Evolutionary conservation across 1,140 invertebrate species (phyloP).

Genomic region (Trinorchestia longiramus): DNA sequence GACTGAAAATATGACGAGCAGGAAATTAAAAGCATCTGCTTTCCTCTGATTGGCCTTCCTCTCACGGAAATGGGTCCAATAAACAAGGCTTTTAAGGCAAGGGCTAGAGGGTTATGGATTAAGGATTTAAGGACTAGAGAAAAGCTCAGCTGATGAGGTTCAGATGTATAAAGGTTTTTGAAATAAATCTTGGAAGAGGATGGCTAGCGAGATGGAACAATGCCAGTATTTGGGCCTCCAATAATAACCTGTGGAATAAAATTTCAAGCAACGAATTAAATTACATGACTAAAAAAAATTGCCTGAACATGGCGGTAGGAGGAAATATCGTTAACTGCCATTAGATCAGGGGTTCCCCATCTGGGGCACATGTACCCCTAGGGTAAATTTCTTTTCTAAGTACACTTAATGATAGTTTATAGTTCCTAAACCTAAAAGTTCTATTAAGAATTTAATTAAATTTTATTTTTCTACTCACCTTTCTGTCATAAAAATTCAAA

Average conservation of each 20-base stretch:
- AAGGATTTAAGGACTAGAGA: not conserved
- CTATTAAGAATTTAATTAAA: too few species aligned
- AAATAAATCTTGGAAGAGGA: not conserved
- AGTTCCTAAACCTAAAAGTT: too few species aligned
- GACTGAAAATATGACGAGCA: not conserved
- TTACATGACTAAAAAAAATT: not conserved
- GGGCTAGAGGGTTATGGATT: not conserved
- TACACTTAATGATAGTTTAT: too few species aligned
- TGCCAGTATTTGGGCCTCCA: not conserved
- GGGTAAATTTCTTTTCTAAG: too few species aligned
- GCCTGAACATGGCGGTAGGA: too few species aligned
- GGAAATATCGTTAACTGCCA: too few species aligned
- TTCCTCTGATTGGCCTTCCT: not conserved
- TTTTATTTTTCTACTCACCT: too few species aligned
- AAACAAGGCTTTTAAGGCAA: not conserved
- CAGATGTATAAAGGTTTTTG: not conserved
- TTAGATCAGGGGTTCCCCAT: too few species aligned
- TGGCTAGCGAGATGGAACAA: not conserved
- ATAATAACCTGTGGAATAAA: too few species aligned
- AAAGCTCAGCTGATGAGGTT: not conserved
- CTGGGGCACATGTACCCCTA: too few species aligned
- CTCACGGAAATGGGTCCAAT: not conserved
- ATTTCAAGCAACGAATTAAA: not conserved
- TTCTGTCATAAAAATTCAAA: too few species aligned
- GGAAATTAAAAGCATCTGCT: conserved; percentile 1